Evolutionary conservation across 2,888 invertebrate genomes (phyloP), one percentile per base, ranked within the genome.

Genomic region (Thymelicus sylvestris): DNA sequence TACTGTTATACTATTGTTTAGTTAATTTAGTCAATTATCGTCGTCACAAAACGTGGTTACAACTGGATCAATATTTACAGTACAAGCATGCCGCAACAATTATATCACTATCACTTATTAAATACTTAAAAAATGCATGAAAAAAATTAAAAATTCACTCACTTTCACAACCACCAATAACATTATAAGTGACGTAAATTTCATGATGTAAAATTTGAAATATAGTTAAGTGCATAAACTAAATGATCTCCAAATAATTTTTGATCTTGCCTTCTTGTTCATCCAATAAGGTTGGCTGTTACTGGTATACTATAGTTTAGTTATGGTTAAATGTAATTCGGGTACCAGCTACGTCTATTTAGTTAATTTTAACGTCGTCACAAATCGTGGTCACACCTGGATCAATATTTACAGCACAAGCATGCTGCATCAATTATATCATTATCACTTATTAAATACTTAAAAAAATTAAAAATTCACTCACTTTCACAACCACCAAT

Each of bases 341-440:
- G n/a, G 50, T 60, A 60, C 55, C 31, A n/a, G 7, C 50, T 59
- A 70, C 64, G 69, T 65, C n/a, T 65, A 41, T 70, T 65, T 70
- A 39, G 48, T 13, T 50, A 38, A 7, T n/a, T n/a, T 24, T 24
- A 24, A 2, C 39, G 61, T 57, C 13, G 67, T 31, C 38, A 69
- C 31, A 10, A 55, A 39, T n/a, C 48, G n/a, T 44, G 7, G 31
- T 5, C 47, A 10, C 69, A 70, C 15, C 60, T 70, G 70, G 0
- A 57, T 39, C 48, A 70, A 70, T 65, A 70, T 65, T 69, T 57
- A 57, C 63, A 38, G 12, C 47, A n/a, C n/a, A 7, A 12, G 19
- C 24, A n/a, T n/a, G n/a, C 24, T 48, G 4, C 10, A 15, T 15
- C 15, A 4, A 12, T 65, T 10, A 19, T 19, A 19, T 19, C 19